phyloP scores from a whole-genome alignment of 2,113 vertebrate genomes.

The Pituophis catenifer region DNA sequence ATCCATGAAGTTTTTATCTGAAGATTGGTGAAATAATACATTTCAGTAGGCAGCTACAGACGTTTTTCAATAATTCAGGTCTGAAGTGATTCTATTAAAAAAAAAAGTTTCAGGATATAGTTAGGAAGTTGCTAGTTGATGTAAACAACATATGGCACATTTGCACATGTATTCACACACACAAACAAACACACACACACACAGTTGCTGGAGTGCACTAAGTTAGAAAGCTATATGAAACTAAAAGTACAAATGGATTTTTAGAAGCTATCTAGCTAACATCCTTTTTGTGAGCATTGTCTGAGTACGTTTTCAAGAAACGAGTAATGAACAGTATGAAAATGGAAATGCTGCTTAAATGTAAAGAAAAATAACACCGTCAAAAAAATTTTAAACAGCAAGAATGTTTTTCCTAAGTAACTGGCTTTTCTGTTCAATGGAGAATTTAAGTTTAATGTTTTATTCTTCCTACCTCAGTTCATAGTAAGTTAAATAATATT shows the following conservation, averaged over 20 bases:
- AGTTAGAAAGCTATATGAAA: background rate
- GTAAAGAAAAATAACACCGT: background rate
- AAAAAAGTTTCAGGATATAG: background rate
- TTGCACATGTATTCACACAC: background rate
- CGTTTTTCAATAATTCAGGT: background rate
- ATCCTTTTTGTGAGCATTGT: background rate
- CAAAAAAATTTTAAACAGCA: background rate
- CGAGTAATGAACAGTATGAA: background rate
- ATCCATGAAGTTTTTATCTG: background rate
- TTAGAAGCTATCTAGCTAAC: background rate
- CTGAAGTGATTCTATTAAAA: background rate
- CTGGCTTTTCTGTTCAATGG: background rate
- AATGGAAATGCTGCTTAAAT: background rate
- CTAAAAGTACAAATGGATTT: background rate
- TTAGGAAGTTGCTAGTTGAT: background rate
- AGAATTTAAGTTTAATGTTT: background rate
- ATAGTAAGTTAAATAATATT: background rate
- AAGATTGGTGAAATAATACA: background rate
- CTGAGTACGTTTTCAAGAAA: background rate
- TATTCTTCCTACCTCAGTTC: background rate
- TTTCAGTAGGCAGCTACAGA: background rate
- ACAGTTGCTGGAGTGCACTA: background rate
- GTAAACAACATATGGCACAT: background rate
- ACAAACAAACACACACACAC: background rate
- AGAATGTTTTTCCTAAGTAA: background rate